Conservation (phyloP, 1,140 invertebrate genomes). For the Ctenoplectra terminalis region DNA sequence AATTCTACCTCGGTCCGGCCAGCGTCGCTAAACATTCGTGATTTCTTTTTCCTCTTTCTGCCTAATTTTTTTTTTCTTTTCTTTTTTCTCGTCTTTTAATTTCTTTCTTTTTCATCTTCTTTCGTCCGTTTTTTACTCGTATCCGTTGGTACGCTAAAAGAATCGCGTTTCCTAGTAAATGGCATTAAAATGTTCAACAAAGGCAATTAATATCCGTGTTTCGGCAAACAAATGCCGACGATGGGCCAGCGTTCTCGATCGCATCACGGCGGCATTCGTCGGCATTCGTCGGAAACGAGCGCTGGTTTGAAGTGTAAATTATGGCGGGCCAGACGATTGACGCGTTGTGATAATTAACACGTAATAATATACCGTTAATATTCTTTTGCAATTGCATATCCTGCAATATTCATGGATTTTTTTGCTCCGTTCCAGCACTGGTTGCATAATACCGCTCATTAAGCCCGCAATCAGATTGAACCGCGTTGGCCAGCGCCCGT, state of each 20-base stretch:
- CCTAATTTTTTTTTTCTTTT: background rate
- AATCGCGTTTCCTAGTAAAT: constrained; percentile 15
- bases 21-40: constrained; percentile 15
- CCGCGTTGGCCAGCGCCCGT: constrained; percentile 37
- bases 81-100: background rate
- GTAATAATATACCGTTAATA: constrained; percentile 64
- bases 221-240: constrained; percentile 4
- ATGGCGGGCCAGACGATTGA: constrained; percentile 33
- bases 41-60: constrained; percentile 17
- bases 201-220: constrained; percentile 38
- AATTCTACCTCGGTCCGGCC: constrained; percentile 16
- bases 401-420: constrained; percentile 57
- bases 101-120: background rate
- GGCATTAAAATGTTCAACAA: constrained; percentile 41
- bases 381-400: constrained; percentile 54
- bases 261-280: background rate
- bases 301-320: constrained; percentile 7
- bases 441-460: constrained; percentile 66
- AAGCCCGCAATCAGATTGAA: constrained; percentile 62
- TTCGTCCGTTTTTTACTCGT: background rate
- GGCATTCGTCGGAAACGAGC: background rate
- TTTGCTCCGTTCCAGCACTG: constrained; percentile 59
- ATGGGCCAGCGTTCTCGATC: background rate
- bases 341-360: constrained; percentile 57
- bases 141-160: background rate